phyloP scores from a whole-genome alignment of 2,797 vertebrate genomes.

The Sebastes nivosus region DNA sequence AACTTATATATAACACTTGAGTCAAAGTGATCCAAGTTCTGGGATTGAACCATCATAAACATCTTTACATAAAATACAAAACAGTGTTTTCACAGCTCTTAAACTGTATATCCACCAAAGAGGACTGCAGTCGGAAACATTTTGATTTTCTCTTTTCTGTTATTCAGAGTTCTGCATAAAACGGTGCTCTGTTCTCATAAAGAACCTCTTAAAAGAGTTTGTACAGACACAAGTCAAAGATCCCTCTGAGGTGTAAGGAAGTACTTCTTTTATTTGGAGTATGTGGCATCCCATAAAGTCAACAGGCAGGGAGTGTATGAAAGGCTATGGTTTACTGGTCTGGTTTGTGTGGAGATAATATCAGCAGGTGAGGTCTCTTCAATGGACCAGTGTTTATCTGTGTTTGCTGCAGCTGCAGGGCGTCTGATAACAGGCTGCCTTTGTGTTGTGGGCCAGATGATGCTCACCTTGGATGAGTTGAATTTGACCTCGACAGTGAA shows the following conservation, averaged over 20 bases:
- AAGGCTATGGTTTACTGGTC: constrained; percentile 78
- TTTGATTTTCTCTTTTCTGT: neutral
- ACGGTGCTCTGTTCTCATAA: neutral
- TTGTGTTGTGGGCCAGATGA: constrained; percentile 49
- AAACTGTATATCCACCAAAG: neutral
- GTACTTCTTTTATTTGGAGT: constrained; percentile 61
- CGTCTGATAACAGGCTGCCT: constrained; percentile 72
- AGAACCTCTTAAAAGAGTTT: constrained; percentile 27
- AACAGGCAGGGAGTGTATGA: constrained; percentile 69
- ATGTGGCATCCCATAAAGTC: constrained; percentile 69
- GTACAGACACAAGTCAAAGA: constrained; percentile 26
- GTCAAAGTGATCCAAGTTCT: neutral
- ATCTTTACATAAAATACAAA: neutral
- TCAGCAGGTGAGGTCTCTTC: constrained; percentile 83
- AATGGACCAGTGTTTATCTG: constrained; percentile 75
- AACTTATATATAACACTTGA: neutral
- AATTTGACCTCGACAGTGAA: constrained; percentile 51
- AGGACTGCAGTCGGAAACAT: neutral
- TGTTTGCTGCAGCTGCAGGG: constrained; percentile 82
- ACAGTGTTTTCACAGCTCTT: neutral
- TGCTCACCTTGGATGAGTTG: constrained; percentile 52
- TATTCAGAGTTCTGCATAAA: neutral
- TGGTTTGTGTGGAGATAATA: constrained; percentile 77
- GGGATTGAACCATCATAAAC: neutral
- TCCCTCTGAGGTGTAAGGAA: constrained; percentile 48